These are phyloP conservation scores for Dasyurus viverrinus DNA, from an alignment of 2,113 vertebrate species.

Conservation along the genomic window DNA sequence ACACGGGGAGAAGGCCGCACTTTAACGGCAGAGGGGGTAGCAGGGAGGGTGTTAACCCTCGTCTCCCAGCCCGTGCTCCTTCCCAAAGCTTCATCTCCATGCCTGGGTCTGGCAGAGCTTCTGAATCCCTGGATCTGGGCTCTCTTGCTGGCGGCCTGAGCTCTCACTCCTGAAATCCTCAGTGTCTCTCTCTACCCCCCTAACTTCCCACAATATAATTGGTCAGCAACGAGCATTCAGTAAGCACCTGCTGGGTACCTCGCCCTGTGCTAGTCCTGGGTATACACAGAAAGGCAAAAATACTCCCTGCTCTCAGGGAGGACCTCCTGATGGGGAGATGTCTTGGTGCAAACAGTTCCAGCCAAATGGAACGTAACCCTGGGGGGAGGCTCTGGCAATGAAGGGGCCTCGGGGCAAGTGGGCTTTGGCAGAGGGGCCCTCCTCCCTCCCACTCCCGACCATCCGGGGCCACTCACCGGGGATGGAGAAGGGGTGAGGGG, in stretches of 20 bases:
- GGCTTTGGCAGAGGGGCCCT: neutral
- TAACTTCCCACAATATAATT: no score
- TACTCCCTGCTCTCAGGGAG: neutral
- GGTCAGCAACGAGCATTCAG: neutral
- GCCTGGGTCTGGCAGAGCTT: neutral
- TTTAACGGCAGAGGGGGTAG: neutral
- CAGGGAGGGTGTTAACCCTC: neutral
- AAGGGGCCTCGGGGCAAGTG: neutral
- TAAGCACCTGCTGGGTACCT: neutral
- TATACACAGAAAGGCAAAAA: neutral
- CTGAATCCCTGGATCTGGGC: neutral
- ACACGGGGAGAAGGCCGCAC: neutral
- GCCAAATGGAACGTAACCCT: neutral
- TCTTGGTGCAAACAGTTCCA: neutral
- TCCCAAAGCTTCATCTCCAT: neutral
- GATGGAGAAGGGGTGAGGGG: conserved; percentile 93
- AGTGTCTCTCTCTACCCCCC: neutral
- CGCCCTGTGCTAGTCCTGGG: neutral
- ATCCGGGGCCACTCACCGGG: conserved; percentile 83
- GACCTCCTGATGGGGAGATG: neutral
- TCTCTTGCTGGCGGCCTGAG: neutral
- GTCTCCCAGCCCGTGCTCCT: neutral
- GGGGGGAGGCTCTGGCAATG: neutral
- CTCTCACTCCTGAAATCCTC: neutral
- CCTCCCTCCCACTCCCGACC: neutral